Percentiles rank a stretch among this genome's conserved stretches.
Conservation (phyloP, 2,888 invertebrate genomes). For the Sarcophaga subvicina region DNA sequence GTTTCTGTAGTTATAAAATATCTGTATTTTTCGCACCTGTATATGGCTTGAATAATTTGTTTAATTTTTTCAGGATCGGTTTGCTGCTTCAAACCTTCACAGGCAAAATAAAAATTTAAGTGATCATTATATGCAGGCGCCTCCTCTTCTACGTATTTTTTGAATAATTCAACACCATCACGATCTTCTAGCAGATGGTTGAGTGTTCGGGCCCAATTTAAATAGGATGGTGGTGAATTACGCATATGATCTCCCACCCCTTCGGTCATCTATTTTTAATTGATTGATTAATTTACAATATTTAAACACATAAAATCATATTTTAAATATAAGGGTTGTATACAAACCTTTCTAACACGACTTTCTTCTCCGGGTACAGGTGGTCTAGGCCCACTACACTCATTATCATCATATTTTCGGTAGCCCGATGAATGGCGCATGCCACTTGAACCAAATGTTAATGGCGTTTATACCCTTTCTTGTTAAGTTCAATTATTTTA, state of each 20-base stretch:
- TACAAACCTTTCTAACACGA: constrained; percentile 80
- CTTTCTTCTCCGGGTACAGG: constrained; percentile 90
- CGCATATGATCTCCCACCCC: constrained; percentile 80
- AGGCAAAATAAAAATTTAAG: constrained; percentile 96
- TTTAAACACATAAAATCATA: neutral
- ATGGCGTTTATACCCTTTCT: constrained; percentile 49
- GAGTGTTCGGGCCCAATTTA: constrained; percentile 94
- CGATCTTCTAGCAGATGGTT: constrained; percentile 93
- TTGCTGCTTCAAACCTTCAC: constrained; percentile 92
- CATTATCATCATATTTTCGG: constrained; percentile 82
- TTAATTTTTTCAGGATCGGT: constrained; percentile 87
- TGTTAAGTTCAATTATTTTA: constrained; percentile 1
- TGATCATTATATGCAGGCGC: constrained; percentile 90
- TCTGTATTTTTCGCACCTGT: constrained; percentile 84
- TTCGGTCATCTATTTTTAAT: constrained; percentile 80
- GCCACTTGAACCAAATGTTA: constrained; percentile 76
- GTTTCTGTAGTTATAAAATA: neutral
- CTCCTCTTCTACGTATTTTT: constrained; percentile 90
- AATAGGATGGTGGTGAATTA: constrained; percentile 87
- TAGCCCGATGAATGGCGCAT: constrained; percentile 81
- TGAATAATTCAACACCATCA: constrained; percentile 94
- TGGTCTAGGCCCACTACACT: constrained; percentile 87
- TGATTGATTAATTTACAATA: neutral
- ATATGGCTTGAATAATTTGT: constrained; percentile 91
- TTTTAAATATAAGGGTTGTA: neutral